Evolutionary conservation across 2,113 vertebrate species (phyloP), one percentile per base, ranked within the genome.

Genomic region (Micromys minutus): DNA sequence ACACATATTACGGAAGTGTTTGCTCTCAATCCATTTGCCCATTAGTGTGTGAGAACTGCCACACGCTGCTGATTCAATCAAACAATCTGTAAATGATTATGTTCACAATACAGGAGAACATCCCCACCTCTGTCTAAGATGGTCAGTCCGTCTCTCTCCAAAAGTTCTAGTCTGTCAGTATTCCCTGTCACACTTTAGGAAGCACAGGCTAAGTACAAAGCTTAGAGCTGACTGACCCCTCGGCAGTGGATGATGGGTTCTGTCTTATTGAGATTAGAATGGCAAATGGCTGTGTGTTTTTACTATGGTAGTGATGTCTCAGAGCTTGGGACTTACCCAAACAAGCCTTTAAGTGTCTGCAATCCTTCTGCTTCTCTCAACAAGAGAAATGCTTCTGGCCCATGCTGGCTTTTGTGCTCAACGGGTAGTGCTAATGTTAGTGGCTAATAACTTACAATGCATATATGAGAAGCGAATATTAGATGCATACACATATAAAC

Each of bases 201-300:
- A 47, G 29, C 72, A 31, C 2, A 36, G 34, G 17, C 84, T 21
- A 24, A 83, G 65, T 1, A 3, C 26, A 26, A 8, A 57, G 84
- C 19, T 55, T 11, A 50, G n/a, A 77, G 50, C 63, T 80, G 79
- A n/a, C 17, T 15, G 3, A 42, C 21, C 15, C 17, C 19, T 57
- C 36, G 0, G 39, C 34, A 69, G 47, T 42, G 31, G 26, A 5
- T 1, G 24, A 7, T 8, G 16, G 59, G 67, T 13, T 17, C 61
- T 16, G 22, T 1, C 8, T 13, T 55, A 36, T 24, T n/a, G 4
- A 50, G 16, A 22, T 5, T 5, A 50, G 9, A 0, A 39, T 13
- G n/a, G 9, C 81, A 86, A 2, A 26, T 24, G n/a, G 74, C 7
- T 13, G 55, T 5, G 13, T 16, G 63, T 21, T 17, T 59, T 21